Evolutionary conservation across 2,113 vertebrate genomes (phyloP).

Genomic region (Patagioenas fasciata): DNA sequence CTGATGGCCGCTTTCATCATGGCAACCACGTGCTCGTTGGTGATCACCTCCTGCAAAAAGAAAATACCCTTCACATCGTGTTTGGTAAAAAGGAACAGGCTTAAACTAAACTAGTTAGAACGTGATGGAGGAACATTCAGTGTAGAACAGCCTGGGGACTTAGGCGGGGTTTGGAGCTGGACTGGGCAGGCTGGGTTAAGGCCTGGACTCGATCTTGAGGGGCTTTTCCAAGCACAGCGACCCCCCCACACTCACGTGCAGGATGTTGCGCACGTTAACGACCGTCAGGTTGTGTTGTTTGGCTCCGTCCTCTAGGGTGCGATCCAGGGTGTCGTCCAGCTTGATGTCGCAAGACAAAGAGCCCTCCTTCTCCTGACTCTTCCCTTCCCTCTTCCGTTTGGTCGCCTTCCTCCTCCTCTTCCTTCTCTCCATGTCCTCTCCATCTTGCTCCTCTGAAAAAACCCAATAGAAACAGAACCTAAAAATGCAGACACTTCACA

Average conservation of each 20-base stretch:
- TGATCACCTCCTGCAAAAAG: slow-evolving; percentile 89
- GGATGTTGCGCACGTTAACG: slow-evolving; percentile 88
- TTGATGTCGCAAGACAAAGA: slow-evolving; percentile 75
- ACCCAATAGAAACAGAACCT: not conserved
- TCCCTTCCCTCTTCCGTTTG: slow-evolving; percentile 71
- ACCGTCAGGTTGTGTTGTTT: slow-evolving; percentile 90
- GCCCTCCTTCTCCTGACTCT: not conserved
- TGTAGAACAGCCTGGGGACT: rapidly evolving
- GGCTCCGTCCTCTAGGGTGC: slow-evolving; percentile 88
- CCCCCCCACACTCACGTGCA: slow-evolving; percentile 83
- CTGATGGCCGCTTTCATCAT: slow-evolving; percentile 98
- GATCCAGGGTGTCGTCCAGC: slow-evolving; percentile 86
- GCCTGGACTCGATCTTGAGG: too few relatives aligned
- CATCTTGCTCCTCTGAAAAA: slow-evolving; percentile 75
- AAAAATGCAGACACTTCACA: not conserved
- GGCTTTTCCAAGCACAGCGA: too few relatives aligned
- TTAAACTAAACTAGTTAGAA: not conserved
- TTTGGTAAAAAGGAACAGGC: not conserved
- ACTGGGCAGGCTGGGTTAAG: too few relatives aligned
- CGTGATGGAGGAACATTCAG: rapidly evolving
- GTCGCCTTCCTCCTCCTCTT: slow-evolving; percentile 72
- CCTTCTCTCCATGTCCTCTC: slow-evolving; percentile 62
- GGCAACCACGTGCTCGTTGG: slow-evolving; percentile 92
- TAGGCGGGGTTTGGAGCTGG: too few relatives aligned
- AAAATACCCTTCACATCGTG: not conserved